Conservation (phyloP, 2,888 invertebrate species). For the Tupiocoris notatus region DNA sequence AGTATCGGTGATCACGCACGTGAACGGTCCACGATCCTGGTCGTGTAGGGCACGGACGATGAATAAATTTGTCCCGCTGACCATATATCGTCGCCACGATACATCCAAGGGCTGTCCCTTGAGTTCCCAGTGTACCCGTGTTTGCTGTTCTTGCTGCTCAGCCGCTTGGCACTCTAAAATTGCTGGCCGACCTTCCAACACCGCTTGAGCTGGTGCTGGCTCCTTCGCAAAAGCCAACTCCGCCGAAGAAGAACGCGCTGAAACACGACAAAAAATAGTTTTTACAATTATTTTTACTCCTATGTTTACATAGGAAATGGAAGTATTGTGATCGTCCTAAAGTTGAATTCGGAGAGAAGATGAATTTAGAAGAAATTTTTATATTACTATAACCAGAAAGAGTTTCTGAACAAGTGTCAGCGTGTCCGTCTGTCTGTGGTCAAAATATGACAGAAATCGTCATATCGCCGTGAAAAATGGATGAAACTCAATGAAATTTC, state of each 20-base stretch:
- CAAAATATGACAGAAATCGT: too few species aligned
- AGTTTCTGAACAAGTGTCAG: too few species aligned
- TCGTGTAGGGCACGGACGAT: constrained; percentile 41
- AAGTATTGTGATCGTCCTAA: too few species aligned
- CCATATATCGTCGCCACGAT: constrained; percentile 39
- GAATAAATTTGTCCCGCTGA: constrained; percentile 38
- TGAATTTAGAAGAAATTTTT: too few species aligned
- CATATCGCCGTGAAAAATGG: too few species aligned
- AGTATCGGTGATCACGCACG: constrained; percentile 40
- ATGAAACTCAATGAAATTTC: too few species aligned
- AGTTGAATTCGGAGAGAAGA: too few species aligned
- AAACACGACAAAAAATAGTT: neutral
- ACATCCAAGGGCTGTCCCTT: constrained; percentile 32
- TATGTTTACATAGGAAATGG: too few species aligned
- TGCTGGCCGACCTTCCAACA: constrained; percentile 28
- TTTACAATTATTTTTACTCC: neutral
- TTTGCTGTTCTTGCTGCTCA: constrained; percentile 4
- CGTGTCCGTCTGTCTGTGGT: too few species aligned
- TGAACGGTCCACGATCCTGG: constrained; percentile 43
- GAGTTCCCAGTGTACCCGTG: constrained; percentile 41
- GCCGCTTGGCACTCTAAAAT: constrained; percentile 13
- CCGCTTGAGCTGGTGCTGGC: constrained; percentile 14
- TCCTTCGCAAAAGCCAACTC: constrained; percentile 26
- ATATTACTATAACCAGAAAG: too few species aligned
- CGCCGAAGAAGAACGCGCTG: constrained; percentile 3